Evolutionary conservation across 1,140 invertebrate genomes (phyloP).

Genomic region (Hycleus cichorii): DNA sequence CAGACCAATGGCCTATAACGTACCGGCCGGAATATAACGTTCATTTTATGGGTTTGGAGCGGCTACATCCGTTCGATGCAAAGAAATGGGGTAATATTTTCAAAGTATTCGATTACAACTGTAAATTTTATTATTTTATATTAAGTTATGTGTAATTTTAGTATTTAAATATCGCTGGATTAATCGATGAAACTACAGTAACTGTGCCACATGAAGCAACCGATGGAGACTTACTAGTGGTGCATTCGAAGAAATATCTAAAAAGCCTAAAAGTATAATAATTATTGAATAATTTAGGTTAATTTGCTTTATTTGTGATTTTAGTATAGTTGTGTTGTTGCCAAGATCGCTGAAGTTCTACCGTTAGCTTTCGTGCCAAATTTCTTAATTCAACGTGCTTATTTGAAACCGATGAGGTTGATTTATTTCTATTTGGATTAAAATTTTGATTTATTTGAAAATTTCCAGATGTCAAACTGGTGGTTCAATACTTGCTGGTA

Average conservation of each 20-base stretch:
- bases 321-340: slow-evolving; percentile 62
- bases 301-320: slow-evolving; percentile 1
- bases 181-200: slow-evolving; percentile 48
- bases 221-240: slow-evolving; percentile 59
- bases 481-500: slow-evolving; percentile 72
- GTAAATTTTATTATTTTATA: not conserved
- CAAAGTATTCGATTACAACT: slow-evolving; percentile 20
- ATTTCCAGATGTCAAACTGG: slow-evolving; percentile 66
- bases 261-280: slow-evolving; percentile 54
- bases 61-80: slow-evolving; percentile 82
- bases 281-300: slow-evolving; percentile 18
- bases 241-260: slow-evolving; percentile 67
- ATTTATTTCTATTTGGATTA: not conserved
- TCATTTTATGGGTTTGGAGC: slow-evolving; percentile 70
- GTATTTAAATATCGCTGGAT: slow-evolving; percentile 49
- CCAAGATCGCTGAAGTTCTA: slow-evolving; percentile 70
- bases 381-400: slow-evolving; percentile 63
- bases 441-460: not conserved
- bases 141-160: slow-evolving; percentile 36
- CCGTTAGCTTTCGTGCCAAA: slow-evolving; percentile 69
- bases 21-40: slow-evolving; percentile 76
- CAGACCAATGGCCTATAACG: slow-evolving; percentile 60
- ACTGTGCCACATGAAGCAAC: slow-evolving; percentile 61
- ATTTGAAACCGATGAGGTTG: slow-evolving; percentile 67
- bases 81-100: slow-evolving; percentile 73